phyloP scores from a whole-genome alignment of 2,113 vertebrate genomes.

The Falcunculus frontatus region DNA sequence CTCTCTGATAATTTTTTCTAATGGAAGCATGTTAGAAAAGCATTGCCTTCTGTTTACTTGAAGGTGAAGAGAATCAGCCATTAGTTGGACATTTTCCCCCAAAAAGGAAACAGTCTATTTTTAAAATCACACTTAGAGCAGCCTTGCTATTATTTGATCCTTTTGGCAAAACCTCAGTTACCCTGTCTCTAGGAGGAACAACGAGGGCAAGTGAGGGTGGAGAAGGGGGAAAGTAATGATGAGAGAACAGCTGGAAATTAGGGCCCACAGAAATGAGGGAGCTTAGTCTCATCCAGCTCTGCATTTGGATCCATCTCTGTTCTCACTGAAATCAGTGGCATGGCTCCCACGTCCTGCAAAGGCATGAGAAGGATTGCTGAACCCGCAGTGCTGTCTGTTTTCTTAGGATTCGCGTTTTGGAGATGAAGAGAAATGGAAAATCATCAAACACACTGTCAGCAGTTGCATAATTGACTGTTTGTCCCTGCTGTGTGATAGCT shows the following conservation, averaged over 20 bases:
- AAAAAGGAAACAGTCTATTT: background rate
- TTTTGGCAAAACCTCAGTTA: background rate
- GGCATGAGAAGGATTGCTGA: background rate
- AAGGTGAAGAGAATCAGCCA: background rate
- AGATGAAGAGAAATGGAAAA: background rate
- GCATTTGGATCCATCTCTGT: background rate
- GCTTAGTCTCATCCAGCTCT: background rate
- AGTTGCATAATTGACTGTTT: background rate
- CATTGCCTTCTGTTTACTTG: background rate
- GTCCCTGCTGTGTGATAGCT: background rate
- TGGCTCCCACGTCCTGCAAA: background rate
- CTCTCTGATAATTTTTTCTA: background rate
- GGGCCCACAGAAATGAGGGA: background rate
- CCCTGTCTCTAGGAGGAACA: background rate
- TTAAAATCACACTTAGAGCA: background rate
- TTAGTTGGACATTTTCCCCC: background rate
- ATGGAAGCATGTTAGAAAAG: background rate
- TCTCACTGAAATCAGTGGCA: background rate
- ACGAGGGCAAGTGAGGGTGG: no score
- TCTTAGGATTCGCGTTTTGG: background rate
- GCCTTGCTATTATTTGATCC: background rate
- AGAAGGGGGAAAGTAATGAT: background rate
- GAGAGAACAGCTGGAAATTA: background rate
- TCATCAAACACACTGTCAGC: background rate
- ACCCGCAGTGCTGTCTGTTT: background rate